Conservation (phyloP, 2,113 vertebrate species). For the Atrichornis clamosus region DNA sequence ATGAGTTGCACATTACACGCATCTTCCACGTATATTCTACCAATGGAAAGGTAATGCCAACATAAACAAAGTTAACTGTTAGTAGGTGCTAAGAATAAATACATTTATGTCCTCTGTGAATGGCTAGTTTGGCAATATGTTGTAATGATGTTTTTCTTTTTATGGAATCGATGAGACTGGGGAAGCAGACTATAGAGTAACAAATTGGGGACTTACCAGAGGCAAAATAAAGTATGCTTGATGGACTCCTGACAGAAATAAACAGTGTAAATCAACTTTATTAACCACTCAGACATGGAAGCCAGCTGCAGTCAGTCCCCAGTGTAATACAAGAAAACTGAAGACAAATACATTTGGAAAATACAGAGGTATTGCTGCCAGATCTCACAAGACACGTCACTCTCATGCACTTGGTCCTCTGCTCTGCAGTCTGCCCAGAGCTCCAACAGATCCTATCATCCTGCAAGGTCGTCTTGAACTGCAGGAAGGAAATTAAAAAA, state of each 20-base stretch:
- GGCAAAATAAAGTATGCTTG: slow-evolving; percentile 41
- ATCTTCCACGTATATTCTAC: not conserved
- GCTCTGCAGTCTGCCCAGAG: not conserved
- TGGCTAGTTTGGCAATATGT: not conserved
- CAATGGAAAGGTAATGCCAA: not conserved
- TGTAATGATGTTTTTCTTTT: not conserved
- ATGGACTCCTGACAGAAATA: slow-evolving; percentile 43
- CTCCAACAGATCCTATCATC: not conserved
- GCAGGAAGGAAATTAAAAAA: not conserved
- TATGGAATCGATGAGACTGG: not conserved
- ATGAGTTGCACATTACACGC: not conserved
- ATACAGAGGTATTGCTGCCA: not conserved
- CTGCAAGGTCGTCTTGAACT: not conserved
- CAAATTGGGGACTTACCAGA: not conserved
- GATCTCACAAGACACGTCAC: not conserved
- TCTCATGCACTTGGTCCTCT: not conserved
- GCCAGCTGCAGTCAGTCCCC: not conserved
- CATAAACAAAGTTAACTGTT: not conserved
- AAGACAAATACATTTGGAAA: not conserved
- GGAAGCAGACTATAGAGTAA: not conserved
- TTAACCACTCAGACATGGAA: slow-evolving; percentile 13
- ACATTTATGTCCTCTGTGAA: not conserved
- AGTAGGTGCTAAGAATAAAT: not conserved
- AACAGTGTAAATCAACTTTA: slow-evolving; percentile 44
- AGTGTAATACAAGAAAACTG: not conserved